A percentile compares a stretch with the other conserved stretches of the same genome.
Evolutionary conservation across 2,888 invertebrate species (phyloP).

Genomic region (Acrobasis suavella): DNA sequence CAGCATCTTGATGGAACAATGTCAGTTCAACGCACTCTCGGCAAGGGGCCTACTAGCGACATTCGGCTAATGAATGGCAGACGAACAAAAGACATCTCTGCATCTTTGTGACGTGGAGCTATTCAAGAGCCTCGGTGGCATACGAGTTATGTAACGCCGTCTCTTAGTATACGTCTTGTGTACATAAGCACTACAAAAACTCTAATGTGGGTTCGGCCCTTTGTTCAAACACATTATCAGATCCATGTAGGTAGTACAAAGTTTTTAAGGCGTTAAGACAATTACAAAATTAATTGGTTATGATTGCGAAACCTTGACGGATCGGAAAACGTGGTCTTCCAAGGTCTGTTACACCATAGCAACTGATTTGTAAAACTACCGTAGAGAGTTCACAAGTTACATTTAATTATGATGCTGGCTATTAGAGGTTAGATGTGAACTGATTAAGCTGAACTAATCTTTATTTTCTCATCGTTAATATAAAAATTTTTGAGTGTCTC

Average conservation of each 20-base stretch:
- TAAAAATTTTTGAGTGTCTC: neutral
- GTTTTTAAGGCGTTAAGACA: conserved; percentile 3
- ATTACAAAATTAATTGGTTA: conserved; percentile 13
- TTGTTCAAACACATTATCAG: conserved; percentile 15
- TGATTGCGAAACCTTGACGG: conserved; percentile 18
- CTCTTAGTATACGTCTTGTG: conserved; percentile 7
- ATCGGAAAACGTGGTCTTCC: conserved; percentile 11
- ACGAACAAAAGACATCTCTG: conserved; percentile 70
- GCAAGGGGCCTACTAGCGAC: conserved; percentile 69
- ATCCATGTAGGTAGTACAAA: conserved; percentile 2
- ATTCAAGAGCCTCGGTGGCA: conserved; percentile 55
- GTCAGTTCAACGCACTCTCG: conserved; percentile 68
- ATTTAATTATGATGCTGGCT: conserved; percentile 25
- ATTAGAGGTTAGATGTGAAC: conserved; percentile 1
- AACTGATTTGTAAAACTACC: conserved; percentile 23
- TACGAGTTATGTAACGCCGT: conserved; percentile 29
- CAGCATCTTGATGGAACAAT: conserved; percentile 53
- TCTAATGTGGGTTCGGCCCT: conserved; percentile 10
- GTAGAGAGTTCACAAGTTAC: conserved; percentile 15
- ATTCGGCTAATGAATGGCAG: conserved; percentile 77
- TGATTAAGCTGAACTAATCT: neutral
- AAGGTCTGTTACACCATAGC: conserved; percentile 20
- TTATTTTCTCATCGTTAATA: neutral
- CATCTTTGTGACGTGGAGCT: conserved; percentile 43
- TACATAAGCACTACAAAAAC: conserved; percentile 15